Percentiles rank a stretch among this genome's conserved stretches.
Evolutionary conservation across 2,797 vertebrate genomes (phyloP).

Genomic region (Poliocrania exsul): DNA sequence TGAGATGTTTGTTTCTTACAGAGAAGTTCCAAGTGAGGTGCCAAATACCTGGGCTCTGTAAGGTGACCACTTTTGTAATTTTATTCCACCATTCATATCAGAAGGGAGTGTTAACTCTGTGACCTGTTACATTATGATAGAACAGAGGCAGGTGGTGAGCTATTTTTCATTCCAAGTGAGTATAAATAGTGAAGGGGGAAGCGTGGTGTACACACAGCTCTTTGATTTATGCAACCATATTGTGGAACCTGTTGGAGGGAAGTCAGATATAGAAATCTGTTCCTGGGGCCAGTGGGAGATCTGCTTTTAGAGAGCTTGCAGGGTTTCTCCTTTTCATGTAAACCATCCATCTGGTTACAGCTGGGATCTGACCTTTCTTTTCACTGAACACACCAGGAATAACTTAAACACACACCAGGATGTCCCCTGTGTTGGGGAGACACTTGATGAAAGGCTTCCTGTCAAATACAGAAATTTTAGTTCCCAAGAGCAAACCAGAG

Average conservation of each 20-base stretch:
- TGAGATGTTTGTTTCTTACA: not conserved
- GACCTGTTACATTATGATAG: not conserved
- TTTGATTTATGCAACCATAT: conserved; percentile 57
- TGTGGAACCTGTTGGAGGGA: conserved; percentile 29
- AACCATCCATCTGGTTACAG: not conserved
- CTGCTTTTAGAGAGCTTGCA: not conserved
- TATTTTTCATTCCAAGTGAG: conserved; percentile 31
- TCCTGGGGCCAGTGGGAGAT: conserved; percentile 22
- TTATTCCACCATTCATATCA: conserved; percentile 9
- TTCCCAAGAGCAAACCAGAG: not conserved
- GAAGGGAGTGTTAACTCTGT: not conserved
- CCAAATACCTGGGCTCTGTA: not conserved
- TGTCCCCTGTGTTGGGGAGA: not conserved
- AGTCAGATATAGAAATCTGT: conserved; percentile 44
- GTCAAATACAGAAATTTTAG: not conserved
- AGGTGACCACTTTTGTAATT: conserved; percentile 5
- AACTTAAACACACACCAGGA: not conserved
- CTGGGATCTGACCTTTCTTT: not conserved
- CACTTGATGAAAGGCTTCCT: not conserved
- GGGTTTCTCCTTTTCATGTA: not conserved
- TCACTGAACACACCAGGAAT: not conserved
- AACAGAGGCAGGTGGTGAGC: conserved; percentile 11
- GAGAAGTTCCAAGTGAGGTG: not conserved
- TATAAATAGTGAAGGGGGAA: conserved; percentile 67
- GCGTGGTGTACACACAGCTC: not conserved